Evolutionary conservation across 2,113 vertebrate genomes (phyloP), one percentile per base, ranked within the genome.

Genomic region (Anolis carolinensis): DNA sequence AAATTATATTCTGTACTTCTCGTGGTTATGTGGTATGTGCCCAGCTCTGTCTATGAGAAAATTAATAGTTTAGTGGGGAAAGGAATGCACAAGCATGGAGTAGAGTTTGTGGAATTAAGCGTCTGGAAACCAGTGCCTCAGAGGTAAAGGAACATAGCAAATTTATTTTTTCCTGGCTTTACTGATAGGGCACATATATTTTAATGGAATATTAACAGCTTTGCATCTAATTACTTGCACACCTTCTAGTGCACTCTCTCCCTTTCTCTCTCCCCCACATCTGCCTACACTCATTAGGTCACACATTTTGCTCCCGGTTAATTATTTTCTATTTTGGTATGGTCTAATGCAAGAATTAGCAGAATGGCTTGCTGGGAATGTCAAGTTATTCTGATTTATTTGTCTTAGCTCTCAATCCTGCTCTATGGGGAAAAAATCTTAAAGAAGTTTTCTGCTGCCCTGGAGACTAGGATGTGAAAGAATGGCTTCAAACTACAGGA

Each of bases 181-280:
- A 90, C 89, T 94, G 93, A 95, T 79, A 92, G 89, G 91, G 90
- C 90, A 90, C 89, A 94, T 93, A 84, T 90, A 91, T 91, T 92
- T 92, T 82, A 93, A 92, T 84, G 83, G 87, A 89, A 90, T 39
- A 91, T 92, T 95, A 95, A 79, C 90, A 91, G 90, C 93, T 94
- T 94, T 94, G 84, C 84, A 91, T 88, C 87, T 93, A 93, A 93
- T 95, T 93, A 92, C 88, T 92, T 92, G 86, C 92, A 92, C 93
- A 88, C 86, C 88, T 92, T 72, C 50, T 70, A 86, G 79, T 86
- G 88, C 83, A 87, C 34, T 30, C 32, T 59, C 39, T 1, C 25
- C 0, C n/a, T 14, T 27, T 13, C 5, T 7, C 82, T 59, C 48
- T 34, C 20, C n/a, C 83, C 71, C 90, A n/a, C n/a, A n/a, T n/a